Percentiles rank a stretch among this genome's conserved stretches.
These are phyloP conservation scores for Malthinus flaveolus DNA, from an alignment of 2,888 invertebrate species.

Conservation along the genomic window DNA sequence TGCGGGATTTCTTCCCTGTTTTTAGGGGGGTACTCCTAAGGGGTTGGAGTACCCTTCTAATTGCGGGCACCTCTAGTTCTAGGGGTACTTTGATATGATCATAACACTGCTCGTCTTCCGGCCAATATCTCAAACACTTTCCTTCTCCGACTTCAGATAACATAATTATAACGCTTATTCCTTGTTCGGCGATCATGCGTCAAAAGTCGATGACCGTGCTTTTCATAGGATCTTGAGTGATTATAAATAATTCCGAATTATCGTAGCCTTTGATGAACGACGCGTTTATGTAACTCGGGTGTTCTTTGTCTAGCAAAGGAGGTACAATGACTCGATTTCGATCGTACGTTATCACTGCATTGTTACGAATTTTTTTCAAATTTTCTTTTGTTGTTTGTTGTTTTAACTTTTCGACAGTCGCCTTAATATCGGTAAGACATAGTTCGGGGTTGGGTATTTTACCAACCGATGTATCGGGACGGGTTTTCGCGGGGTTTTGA, in stretches of 20 bases:
- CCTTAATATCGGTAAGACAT: slow-evolving; percentile 70
- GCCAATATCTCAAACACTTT: slow-evolving; percentile 94
- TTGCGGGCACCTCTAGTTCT: no score
- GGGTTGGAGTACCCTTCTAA: no score
- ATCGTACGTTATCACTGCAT: slow-evolving; percentile 83
- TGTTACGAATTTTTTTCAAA: slow-evolving; percentile 77
- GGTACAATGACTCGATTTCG: slow-evolving; percentile 89
- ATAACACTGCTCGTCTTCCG: slow-evolving; percentile 80
- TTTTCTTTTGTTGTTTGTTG: slow-evolving; percentile 77
- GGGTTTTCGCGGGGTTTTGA: no score
- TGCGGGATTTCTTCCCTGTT: no score
- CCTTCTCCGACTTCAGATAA: slow-evolving; percentile 76
- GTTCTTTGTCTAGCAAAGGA: slow-evolving; percentile 82
- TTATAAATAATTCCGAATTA: slow-evolving; percentile 86
- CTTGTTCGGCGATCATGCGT: slow-evolving; percentile 93
- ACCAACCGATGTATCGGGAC: no score
- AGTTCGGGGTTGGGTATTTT: slow-evolving; percentile 95
- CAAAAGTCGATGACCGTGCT: slow-evolving; percentile 89
- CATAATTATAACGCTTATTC: slow-evolving; percentile 86
- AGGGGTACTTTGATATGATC: slow-evolving; percentile 86
- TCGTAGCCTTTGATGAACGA: slow-evolving; percentile 93
- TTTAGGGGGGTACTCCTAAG: no score
- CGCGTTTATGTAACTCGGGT: slow-evolving; percentile 93
- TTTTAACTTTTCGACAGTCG: slow-evolving; percentile 72
- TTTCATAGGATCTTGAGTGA: slow-evolving; percentile 92